phyloP scores from a whole-genome alignment of 2,888 invertebrate genomes.

The Apocheima hispidaria region DNA sequence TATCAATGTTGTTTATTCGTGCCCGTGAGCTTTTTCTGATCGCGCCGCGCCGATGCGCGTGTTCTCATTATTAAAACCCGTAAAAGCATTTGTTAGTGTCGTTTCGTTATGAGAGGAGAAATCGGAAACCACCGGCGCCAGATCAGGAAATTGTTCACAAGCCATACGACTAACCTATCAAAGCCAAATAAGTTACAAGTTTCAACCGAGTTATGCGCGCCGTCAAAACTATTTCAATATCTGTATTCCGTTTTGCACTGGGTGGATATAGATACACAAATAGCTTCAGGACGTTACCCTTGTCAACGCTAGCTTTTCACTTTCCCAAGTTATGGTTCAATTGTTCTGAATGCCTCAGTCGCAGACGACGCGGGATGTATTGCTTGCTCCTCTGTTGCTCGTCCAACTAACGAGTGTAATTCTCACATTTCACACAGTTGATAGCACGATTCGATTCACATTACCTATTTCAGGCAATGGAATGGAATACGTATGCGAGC shows the following conservation, averaged over 20 bases:
- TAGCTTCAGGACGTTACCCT: constrained; percentile 72
- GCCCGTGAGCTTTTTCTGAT: constrained; percentile 43
- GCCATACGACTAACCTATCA: not conserved
- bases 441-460: constrained; percentile 33
- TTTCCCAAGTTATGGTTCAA: constrained; percentile 71
- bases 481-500: constrained; percentile 33
- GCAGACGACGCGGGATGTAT: constrained; percentile 46
- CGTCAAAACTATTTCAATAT: constrained; percentile 41
- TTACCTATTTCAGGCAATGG: constrained; percentile 35
- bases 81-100: constrained; percentile 30
- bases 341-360: constrained; percentile 64
- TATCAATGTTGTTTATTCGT: constrained; percentile 46
- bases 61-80: constrained; percentile 39
- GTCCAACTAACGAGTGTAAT: constrained; percentile 38
- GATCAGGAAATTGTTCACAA: not conserved
- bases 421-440: constrained; percentile 33
- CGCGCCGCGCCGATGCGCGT: constrained; percentile 31
- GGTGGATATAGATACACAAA: constrained; percentile 62
- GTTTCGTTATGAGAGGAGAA: constrained; percentile 8
- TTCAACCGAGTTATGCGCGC: constrained; percentile 27
- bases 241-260: constrained; percentile 47
- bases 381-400: constrained; percentile 29
- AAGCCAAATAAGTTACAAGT: constrained; percentile 10
- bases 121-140: not conserved
- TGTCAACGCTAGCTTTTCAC: constrained; percentile 75